Evolutionary conservation across 1,140 invertebrate species (phyloP), one percentile per base, ranked within the genome.

Genomic region (Neodiprion lecontei): DNA sequence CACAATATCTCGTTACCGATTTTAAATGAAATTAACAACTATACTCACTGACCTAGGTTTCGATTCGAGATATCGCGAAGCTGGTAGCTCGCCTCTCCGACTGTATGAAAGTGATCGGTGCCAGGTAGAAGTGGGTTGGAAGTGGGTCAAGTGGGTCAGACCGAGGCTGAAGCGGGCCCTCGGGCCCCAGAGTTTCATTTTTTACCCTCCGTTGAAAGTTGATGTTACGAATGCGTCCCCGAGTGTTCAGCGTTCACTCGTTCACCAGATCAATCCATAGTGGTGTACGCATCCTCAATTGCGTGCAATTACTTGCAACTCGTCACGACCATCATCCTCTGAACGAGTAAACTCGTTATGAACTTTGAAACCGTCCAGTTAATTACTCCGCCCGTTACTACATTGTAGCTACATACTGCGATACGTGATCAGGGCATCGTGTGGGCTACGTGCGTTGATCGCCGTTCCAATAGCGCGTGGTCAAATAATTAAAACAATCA

Each of bases 71-170:
- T 17, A 48, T 70, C 21, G 67, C 67, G 48, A 65, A 71, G 66
- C 70, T 21, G 50, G 28, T 72, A 28, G 3, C 9, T 68, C 70
- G 23, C 49, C 72, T 70, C 74, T 61, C 68, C 70, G 40, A 47
- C 53, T 67, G 68, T 75, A 79, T 76, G 78, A 78, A 79, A 81
- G 79, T 79, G 79, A 80, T 81, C 67, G 72, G 74, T 17, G 47
- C 74, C 69, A 67, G 67, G 79, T 61, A 17, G 53, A 61, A 81
- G 79, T 77, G 69, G 75, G 69, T 23, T 28, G 53, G 61, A 80
- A 80, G 79, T 81, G 23, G 80, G 80, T 76, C 79, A 74, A 11
- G 53, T 61, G 53, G 67, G 79, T 61, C 53, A 61, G 53, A 81
- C 79, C 77, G 70, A 76, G 69, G 23, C 48, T 48, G 65, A 81